Percentiles rank a stretch among this genome's conserved stretches.
phyloP scores from a whole-genome alignment of 2,113 vertebrate species.

The Herpetotheres cachinnans region DNA sequence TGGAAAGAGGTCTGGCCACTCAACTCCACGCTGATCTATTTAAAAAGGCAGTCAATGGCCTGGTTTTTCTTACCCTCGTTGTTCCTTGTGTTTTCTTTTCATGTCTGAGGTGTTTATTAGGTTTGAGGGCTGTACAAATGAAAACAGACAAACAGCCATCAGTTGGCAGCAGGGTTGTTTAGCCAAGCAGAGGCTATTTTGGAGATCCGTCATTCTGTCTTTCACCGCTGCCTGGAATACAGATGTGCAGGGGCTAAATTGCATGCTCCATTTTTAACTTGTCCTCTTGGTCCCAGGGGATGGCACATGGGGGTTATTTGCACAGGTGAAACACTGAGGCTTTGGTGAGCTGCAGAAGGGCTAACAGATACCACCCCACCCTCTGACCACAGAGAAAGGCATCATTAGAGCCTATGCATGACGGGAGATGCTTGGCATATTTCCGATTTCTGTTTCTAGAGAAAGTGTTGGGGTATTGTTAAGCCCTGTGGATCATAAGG shows the following conservation, averaged over 20 bases:
- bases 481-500: neutral
- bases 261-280: slow-evolving; percentile 8
- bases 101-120: slow-evolving; percentile 11
- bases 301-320: neutral
- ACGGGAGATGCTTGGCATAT: neutral
- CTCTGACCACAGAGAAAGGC: neutral
- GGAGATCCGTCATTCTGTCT: neutral
- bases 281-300: neutral
- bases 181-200: neutral
- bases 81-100: slow-evolving; percentile 30
- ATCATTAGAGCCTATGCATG: neutral
- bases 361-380: neutral
- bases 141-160: neutral
- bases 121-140: slow-evolving; percentile 1
- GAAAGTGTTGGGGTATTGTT: neutral
- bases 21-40: neutral
- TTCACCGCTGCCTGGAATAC: neutral
- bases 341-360: neutral
- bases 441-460: neutral
- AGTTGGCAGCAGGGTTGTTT: neutral
- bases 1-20: neutral
- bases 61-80: neutral
- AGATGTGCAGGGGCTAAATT: neutral
- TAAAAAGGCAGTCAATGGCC: neutral
- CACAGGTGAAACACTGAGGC: slow-evolving; percentile 8